Conservation (phyloP, 2,113 vertebrate genomes). For the Pluvianellus socialis region DNA sequence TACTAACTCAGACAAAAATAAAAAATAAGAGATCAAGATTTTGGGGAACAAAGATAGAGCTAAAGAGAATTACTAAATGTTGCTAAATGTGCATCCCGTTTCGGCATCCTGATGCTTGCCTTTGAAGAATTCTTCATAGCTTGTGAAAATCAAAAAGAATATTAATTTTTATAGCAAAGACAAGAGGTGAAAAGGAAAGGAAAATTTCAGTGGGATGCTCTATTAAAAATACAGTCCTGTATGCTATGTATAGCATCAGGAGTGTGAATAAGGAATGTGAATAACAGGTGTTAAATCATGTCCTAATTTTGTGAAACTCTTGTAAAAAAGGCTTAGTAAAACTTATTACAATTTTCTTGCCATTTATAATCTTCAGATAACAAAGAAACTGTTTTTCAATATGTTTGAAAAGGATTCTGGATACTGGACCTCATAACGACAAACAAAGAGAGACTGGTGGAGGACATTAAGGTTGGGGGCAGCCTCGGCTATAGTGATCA, state of each 20-base stretch:
- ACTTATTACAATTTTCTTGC: background rate
- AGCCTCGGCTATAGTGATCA: too few relatives aligned
- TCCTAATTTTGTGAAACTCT: background rate
- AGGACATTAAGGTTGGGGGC: too few relatives aligned
- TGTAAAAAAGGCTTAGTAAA: background rate
- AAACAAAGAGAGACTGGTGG: too few relatives aligned
- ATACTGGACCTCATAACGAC: too few relatives aligned
- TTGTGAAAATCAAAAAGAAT: background rate
- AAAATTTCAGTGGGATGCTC: background rate
- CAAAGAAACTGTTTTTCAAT: background rate
- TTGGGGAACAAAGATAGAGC: accelerated
- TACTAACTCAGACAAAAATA: background rate
- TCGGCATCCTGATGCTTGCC: background rate
- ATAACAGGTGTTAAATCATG: background rate
- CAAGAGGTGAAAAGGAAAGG: background rate
- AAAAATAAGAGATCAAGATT: background rate
- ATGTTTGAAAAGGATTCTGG: background rate
- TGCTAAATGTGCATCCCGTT: background rate
- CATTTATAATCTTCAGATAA: background rate
- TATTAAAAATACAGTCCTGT: background rate
- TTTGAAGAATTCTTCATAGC: background rate
- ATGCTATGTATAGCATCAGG: background rate
- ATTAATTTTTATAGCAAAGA: background rate
- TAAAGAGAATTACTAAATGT: background rate
- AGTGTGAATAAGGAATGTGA: background rate